Percentiles rank a stretch among this genome's conserved stretches.
These are phyloP conservation scores for Halcyon badia DNA, from an alignment of 2,797 vertebrate species.

Conservation along the genomic window DNA sequence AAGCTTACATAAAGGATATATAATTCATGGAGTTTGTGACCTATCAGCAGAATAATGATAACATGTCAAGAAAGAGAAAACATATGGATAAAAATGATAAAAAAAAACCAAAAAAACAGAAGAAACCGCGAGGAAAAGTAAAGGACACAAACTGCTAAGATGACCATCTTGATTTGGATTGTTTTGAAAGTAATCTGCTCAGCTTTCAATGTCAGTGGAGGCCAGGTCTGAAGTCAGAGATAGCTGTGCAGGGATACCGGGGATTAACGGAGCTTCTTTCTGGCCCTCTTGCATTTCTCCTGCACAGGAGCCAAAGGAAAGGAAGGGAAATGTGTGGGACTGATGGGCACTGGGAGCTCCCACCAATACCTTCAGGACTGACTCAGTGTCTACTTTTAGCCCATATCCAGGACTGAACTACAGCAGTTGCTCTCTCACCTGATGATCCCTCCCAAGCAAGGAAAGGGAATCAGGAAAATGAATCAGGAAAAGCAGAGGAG, in stretches of 20 bases:
- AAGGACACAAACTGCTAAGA: background rate
- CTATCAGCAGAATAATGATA: background rate
- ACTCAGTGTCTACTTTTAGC: background rate
- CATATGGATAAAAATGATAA: background rate
- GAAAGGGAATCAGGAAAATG: no score
- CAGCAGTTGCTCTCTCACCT: no score
- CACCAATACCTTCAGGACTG: background rate
- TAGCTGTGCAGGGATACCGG: background rate
- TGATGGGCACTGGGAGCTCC: background rate
- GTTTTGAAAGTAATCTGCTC: background rate
- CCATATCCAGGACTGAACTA: no score
- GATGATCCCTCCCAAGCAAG: no score
- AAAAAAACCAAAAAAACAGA: no score
- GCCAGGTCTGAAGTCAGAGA: background rate
- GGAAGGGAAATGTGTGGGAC: background rate
- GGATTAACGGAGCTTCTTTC: background rate
- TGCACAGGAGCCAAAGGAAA: background rate
- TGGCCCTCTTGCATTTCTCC: background rate
- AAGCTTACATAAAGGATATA: background rate
- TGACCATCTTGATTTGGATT: background rate
- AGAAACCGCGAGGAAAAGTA: background rate
- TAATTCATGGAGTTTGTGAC: background rate
- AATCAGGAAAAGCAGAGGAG: no score
- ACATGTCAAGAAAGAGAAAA: background rate
- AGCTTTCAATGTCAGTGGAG: background rate